phyloP scores from a whole-genome alignment of 2,797 vertebrate genomes.

The Sebastes glaucus region DNA sequence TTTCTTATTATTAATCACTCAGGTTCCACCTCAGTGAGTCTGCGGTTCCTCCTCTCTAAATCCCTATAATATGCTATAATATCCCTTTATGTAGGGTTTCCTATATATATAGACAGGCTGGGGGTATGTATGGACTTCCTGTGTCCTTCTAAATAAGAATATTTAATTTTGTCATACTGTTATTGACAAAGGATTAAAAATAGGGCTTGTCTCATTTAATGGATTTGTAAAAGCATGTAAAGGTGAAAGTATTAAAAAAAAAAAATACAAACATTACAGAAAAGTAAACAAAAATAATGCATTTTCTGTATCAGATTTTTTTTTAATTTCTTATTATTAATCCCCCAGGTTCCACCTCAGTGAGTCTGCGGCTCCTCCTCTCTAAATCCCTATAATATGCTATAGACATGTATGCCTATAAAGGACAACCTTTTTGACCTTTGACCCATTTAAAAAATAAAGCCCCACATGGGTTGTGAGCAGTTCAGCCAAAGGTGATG shows the following conservation, averaged over 20 bases:
- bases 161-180: neutral
- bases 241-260: neutral
- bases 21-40: neutral
- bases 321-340: neutral
- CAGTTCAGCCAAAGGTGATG: neutral
- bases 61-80: too few species aligned
- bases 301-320: neutral
- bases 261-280: too few species aligned
- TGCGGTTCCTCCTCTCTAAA: too few species aligned
- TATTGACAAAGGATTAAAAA: neutral
- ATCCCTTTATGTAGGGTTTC: too few species aligned
- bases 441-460: neutral
- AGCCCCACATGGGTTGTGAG: neutral
- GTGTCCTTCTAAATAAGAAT: neutral
- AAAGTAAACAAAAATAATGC: neutral
- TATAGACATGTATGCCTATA: neutral
- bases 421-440: neutral
- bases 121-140: neutral
- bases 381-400: too few species aligned
- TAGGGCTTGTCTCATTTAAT: neutral
- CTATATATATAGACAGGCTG: too few species aligned
- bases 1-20: neutral
- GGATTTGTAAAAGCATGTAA: neutral
- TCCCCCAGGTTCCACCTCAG: neutral
- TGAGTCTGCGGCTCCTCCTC: too few species aligned